Evolutionary conservation across 2,113 vertebrate genomes (phyloP).

Genomic region (Aspidoscelis tigris): DNA sequence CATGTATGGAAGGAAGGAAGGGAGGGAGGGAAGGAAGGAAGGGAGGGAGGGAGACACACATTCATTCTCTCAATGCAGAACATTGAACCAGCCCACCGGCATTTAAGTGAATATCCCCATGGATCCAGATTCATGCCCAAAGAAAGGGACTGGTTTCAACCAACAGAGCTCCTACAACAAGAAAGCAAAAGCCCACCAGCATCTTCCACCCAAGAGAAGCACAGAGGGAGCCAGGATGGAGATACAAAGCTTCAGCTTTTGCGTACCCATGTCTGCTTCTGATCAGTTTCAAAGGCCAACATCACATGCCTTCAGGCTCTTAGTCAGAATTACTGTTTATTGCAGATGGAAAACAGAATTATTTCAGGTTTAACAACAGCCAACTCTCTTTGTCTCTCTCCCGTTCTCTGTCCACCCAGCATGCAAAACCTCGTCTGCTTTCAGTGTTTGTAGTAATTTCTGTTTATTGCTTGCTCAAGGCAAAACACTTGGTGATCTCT

Average conservation of each 20-base stretch:
- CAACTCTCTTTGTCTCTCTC: no score
- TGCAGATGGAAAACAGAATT: conserved; percentile 26
- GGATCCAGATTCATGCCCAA: neutral
- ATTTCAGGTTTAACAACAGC: neutral
- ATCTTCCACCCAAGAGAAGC: neutral
- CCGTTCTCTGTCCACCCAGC: neutral
- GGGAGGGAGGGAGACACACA: neutral
- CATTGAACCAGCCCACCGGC: neutral
- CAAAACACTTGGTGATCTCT: conserved; percentile 29
- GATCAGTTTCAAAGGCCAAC: accelerated
- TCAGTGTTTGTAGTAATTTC: conserved; percentile 32
- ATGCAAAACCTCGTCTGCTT: conserved; percentile 16
- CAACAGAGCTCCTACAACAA: neutral
- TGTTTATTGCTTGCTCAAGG: conserved; percentile 51
- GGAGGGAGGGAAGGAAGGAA: no score
- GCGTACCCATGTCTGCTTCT: neutral
- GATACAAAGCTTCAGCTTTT: neutral
- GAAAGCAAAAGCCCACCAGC: neutral
- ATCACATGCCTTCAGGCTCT: neutral
- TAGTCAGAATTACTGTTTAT: neutral
- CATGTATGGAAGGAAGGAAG: no score
- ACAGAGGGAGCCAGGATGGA: neutral
- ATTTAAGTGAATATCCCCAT: neutral
- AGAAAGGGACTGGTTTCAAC: no score
- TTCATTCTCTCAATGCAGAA: neutral